These are phyloP conservation scores for Heptranchias perlo DNA, from an alignment of 2,113 vertebrate species.

Conservation along the genomic window DNA sequence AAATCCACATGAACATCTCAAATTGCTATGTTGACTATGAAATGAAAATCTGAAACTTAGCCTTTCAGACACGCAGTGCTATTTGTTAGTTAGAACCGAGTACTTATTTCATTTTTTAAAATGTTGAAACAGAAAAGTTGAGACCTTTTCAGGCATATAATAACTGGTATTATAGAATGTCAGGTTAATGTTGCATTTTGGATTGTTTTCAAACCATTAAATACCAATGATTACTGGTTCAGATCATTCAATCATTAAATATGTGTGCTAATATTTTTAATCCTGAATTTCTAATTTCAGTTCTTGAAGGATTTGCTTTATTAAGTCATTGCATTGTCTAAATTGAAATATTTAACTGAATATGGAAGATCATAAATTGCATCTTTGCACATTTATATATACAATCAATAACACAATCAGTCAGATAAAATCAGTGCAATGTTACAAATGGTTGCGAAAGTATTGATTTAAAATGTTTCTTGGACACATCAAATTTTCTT, in stretches of 20 bases:
- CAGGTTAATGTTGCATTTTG: neutral
- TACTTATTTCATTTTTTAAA: neutral
- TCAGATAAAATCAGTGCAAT: neutral
- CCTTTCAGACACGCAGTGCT: neutral
- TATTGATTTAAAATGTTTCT: slow-evolving; percentile 33
- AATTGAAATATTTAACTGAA: slow-evolving; percentile 13
- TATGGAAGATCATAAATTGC: neutral
- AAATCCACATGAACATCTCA: neutral
- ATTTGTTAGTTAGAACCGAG: neutral
- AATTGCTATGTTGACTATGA: too few relatives aligned
- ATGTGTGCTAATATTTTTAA: neutral
- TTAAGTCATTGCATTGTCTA: neutral
- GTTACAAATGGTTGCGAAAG: slow-evolving; percentile 4
- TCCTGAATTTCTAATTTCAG: neutral
- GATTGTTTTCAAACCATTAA: slow-evolving; percentile 13
- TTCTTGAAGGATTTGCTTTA: neutral
- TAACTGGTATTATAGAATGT: neutral
- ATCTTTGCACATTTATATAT: slow-evolving; percentile 12
- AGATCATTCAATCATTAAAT: neutral
- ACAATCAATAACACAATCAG: neutral
- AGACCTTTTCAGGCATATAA: neutral
- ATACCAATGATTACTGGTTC: neutral
- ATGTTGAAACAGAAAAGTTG: neutral
- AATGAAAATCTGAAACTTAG: neutral
- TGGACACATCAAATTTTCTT: neutral